These are phyloP conservation scores for Engraulis encrasicolus DNA, from an alignment of 2,113 vertebrate genomes.

Conservation along the genomic window DNA sequence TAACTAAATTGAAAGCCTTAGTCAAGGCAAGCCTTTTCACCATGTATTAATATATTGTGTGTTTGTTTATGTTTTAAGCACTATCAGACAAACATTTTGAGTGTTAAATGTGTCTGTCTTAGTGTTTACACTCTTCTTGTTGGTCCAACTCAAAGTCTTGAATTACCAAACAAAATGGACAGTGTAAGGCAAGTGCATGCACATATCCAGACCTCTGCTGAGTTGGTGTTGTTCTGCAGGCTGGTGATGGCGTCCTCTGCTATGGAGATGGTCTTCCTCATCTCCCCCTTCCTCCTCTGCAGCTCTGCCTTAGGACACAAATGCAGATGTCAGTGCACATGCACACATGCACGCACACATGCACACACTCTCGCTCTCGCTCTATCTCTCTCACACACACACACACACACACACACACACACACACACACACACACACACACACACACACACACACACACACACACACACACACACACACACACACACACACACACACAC, in stretches of 20 bases:
- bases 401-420: constrained; percentile 39
- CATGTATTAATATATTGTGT: no score
- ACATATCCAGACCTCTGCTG: constrained; percentile 73
- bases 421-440: background rate
- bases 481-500: no score
- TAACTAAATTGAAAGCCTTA: no score
- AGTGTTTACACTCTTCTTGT: no score
- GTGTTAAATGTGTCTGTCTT: no score
- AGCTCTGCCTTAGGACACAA: constrained; percentile 66
- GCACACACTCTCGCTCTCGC: no score
- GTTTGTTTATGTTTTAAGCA: no score
- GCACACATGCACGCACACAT: constrained; percentile 25
- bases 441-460: background rate
- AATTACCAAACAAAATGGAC: no score
- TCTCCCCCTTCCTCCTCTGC: constrained; percentile 61
- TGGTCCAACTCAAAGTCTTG: no score
- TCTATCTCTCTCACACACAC: no score
- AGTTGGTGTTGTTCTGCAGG: constrained; percentile 71
- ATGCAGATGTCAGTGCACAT: constrained; percentile 36
- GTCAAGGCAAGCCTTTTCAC: no score
- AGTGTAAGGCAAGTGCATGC: background rate
- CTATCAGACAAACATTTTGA: no score
- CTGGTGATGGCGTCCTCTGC: constrained; percentile 74
- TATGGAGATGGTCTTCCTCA: constrained; percentile 63
- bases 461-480: background rate